These are phyloP conservation scores for Cydia amplana DNA, from an alignment of 1,140 invertebrate genomes.

Conservation along the genomic window DNA sequence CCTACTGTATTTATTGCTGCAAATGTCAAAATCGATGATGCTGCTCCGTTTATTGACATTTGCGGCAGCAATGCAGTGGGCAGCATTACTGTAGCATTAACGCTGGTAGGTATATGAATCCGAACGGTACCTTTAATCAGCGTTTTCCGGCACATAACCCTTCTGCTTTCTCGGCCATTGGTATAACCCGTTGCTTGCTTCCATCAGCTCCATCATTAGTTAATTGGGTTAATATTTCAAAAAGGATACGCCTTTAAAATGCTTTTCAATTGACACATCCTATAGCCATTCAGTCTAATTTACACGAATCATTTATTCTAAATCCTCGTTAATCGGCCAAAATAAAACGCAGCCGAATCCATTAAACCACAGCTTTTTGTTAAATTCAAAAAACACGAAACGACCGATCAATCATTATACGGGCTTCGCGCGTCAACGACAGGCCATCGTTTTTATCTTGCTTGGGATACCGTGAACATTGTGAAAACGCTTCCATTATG, in stretches of 20 bases:
- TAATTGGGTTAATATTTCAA: background rate
- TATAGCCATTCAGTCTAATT: background rate
- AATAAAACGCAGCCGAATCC: constrained; percentile 18
- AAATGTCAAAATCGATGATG: no score
- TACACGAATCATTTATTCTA: background rate
- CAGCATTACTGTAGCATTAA: no score
- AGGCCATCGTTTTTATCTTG: constrained; percentile 22
- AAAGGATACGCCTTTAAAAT: background rate
- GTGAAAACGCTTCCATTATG: background rate
- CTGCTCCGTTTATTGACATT: no score
- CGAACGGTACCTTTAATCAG: no score
- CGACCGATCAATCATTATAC: constrained; percentile 19
- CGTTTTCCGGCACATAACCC: no score
- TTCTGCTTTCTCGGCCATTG: no score
- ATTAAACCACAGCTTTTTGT: constrained; percentile 27
- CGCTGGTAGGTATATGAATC: no score
- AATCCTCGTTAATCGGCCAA: constrained; percentile 18
- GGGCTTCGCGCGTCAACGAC: constrained; percentile 22
- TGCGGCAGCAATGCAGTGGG: no score
- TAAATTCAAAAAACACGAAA: constrained; percentile 21
- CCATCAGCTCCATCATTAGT: no score
- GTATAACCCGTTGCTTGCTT: no score
- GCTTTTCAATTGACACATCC: background rate
- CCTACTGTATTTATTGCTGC: no score
- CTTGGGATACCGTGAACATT: constrained; percentile 15